Evolutionary conservation across 1,140 invertebrate genomes (phyloP), one percentile per base, ranked within the genome.

Genomic region (Odontomachus brunneus): DNA sequence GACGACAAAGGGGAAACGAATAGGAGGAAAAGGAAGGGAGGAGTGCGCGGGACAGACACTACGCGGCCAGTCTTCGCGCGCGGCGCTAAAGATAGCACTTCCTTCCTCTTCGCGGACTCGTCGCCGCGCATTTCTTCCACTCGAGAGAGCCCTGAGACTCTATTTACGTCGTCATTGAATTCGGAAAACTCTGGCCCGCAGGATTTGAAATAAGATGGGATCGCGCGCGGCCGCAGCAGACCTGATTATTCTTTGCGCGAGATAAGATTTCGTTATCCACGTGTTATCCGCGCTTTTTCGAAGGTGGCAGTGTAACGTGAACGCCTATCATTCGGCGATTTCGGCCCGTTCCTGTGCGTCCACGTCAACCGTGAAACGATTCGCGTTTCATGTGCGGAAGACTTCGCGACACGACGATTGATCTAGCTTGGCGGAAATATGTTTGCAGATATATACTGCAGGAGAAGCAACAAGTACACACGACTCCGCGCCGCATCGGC

Each of bases 81-180:
- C 19, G 66, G 65, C 71, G 84, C 91, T 90, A 92, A 92, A 92
- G 89, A 93, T 93, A 93, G 91, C 90, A 91, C 90, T 93, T 92
- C 91, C 91, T 93, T 91, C 88, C 90, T 91, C 74, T 84, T 89
- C 82, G 86, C 60, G 66, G 73, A 83, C 60, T 74, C 66, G 69
- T 74, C 66, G 69, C 48, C 86, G 81, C 38, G 72, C 83, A 85
- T 87, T 90, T 91, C 90, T 89, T 86, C 71, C 85, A 82, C 82
- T 44, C 38, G 9, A 44, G 9, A 44, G 9, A 2, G 2, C 38
- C 38, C 38, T 83, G 82, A 59, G 84, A 84, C 62, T 53, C 72
- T 91, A 91, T 90, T 88, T 69, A 87, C 84, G 82, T 63, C 83
- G 78, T 55, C 82, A 86, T 74, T 62, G 65, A 53, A 83, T 81